Evolutionary conservation across 2,888 invertebrate genomes (phyloP), one percentile per base, ranked within the genome.

Genomic region (Hesperia comma): DNA sequence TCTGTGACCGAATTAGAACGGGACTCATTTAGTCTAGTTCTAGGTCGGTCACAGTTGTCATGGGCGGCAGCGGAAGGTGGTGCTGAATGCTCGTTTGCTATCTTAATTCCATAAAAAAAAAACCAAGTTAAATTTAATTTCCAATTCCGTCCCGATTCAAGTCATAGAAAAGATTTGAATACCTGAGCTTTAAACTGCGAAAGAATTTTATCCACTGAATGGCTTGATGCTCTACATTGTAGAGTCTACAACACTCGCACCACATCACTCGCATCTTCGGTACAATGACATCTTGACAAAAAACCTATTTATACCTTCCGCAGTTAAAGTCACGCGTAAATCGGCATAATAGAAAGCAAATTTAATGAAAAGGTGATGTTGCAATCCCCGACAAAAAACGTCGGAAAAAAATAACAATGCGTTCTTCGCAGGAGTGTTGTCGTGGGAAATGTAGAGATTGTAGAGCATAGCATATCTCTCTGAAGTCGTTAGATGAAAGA

Each of bases 371-470:
- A 51, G 53, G 43, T 26, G 53, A 66, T 54, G 53, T 60, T 60
- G 66, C 43, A 66, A 60, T 43, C 26, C 26, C 26, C 2, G 62
- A 19, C 66, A 61, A 69, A 70, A 69, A 72, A 68, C 70, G 70
- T 53, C 17, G 17, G 41, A 72, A 71, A 68, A 69, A 72, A 69
- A 69, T 72, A 77, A 80, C 77, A 80, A 83, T 78, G 71, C 68
- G 71, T 71, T 72, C 72, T 77, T 78, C 76, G 73, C 68, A 73
- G 76, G 71, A 72, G 71, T 72, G 69, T 60, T 71, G 70, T 71
- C 78, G 79, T 79, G 79, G 78, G 78, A 85, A 81, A 81, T 83
- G 80, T 80, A 83, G 84, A 85, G 80, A 81, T 80, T 83, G 80
- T 80, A 83, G 84, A 85, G 80, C 84, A 76, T 77, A 79, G 73